Base-by-base conservation (phyloP, 92 coral and sea anemone species). In the Epizoanthus fatuus region DNA sequence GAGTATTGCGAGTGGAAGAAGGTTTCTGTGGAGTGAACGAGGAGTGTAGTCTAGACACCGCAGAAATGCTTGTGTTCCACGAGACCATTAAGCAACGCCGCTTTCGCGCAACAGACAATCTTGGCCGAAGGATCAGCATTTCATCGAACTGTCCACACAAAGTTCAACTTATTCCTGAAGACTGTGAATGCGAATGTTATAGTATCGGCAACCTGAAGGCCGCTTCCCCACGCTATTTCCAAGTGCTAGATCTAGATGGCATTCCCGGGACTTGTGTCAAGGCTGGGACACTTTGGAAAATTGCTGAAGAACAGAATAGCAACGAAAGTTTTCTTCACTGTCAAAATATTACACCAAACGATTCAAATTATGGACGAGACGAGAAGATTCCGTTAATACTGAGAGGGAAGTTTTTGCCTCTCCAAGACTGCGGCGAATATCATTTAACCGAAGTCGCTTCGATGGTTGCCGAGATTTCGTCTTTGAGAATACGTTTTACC, bases 21-120 rank as follows among this genome's bases (percentile, higher is more conserved):
- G 82, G 82, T 39, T 77, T 77, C 42, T 77, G 82, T 58, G 82
- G 82, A n/a, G 65, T 77, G 2, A 77, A 77, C 14, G 82, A 77
- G 16, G 69, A 59, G 4, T 77, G 70, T 7, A 77, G 82, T 19
- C 19, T 77, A 16, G 82, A 77, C 20, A 19, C 68, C 1, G 58
- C 56, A 38, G 40, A 77, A 22, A n/a, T 77, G 4, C 82, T 77
- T 77, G 58, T 77, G 12, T 77, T 77, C 32, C 82, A 59, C 20
- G 82, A 77, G 6, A 40, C 68, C 47, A 38, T 77, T 3, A 77
- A 44, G 49, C 82, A 77, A 44, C 65, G 49, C 5, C 82, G 82
- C 7, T 77, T 59, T 55, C 62, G 58, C 47, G 82, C 82, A 12
- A 59, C 56, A 8, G 82, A 77, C 55, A 55, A n/a, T 10, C 70